Evolutionary conservation across 2,888 invertebrate species (phyloP).

Genomic region (Thymelicus sylvestris): DNA sequence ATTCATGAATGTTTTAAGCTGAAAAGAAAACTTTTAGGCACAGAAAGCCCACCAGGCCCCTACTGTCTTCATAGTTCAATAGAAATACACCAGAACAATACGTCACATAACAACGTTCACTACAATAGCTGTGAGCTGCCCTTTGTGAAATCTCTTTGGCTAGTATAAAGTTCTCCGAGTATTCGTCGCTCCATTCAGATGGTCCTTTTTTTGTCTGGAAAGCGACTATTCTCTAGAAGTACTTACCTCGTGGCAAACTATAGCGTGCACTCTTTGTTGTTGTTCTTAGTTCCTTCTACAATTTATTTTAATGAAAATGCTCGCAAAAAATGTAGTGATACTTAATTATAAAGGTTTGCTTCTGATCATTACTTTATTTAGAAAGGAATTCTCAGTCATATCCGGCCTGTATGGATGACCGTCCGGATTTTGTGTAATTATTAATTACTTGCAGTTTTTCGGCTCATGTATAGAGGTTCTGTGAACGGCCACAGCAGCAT

Average conservation of each 20-base stretch:
- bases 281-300: too few species aligned
- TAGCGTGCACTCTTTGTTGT: too few species aligned
- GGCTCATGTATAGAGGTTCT: too few species aligned
- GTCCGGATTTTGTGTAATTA: too few species aligned
- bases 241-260: neutral
- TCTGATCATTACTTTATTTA: too few species aligned
- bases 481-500: too few species aligned
- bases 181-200: neutral
- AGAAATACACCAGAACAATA: constrained; percentile 11
- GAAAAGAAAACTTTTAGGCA: constrained; percentile 6
- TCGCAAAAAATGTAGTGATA: too few species aligned
- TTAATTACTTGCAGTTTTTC: too few species aligned
- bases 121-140: constrained; percentile 8
- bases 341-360: too few species aligned
- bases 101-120: neutral
- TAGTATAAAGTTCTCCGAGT: neutral
- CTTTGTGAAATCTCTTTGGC: constrained; percentile 4
- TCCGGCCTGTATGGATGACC: too few species aligned
- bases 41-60: neutral
- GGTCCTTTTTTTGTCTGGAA: constrained; percentile 4
- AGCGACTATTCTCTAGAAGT: neutral
- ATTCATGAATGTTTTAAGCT: neutral
- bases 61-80: constrained; percentile 12
- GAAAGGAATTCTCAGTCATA: too few species aligned
- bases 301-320: too few species aligned